Conservation (phyloP, 1,140 invertebrate species). For the silkworm (Bombyx mori) region DNA sequence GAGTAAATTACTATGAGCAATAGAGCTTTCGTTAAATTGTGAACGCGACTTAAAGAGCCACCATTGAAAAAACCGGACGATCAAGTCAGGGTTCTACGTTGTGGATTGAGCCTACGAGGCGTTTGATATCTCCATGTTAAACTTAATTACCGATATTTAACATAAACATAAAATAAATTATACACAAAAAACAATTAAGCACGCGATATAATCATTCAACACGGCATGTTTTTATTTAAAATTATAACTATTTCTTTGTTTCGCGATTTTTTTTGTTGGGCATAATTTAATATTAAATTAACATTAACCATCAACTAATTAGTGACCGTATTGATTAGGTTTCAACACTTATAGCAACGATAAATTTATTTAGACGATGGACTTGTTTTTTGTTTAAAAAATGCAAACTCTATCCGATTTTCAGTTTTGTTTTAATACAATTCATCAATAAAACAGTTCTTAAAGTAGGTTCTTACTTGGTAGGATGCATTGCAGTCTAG, state of each 20-base stretch:
- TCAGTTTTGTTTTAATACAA: too few relatives aligned
- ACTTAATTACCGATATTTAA: conserved; percentile 5
- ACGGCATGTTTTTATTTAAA: conserved; percentile 2
- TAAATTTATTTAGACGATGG: too few relatives aligned
- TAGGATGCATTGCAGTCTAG: too few relatives aligned
- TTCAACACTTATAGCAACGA: too few relatives aligned
- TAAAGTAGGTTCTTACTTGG: too few relatives aligned
- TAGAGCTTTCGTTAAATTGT: conserved; percentile 10
- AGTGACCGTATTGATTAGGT: too few relatives aligned
- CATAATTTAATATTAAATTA: too few relatives aligned
- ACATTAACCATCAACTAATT: too few relatives aligned
- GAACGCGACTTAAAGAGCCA: conserved; percentile 16
- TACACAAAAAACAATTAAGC: conserved; percentile 5
- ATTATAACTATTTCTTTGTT: not conserved
- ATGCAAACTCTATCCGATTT: too few relatives aligned
- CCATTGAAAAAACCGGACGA: conserved; percentile 20
- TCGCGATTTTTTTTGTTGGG: not conserved
- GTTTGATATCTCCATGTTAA: not conserved
- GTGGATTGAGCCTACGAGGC: not conserved
- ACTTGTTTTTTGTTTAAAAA: too few relatives aligned
- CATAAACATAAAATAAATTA: conserved; percentile 4
- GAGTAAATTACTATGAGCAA: too few relatives aligned
- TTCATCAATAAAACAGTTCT: too few relatives aligned
- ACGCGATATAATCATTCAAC: conserved; percentile 1
- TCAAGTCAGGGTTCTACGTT: not conserved